These are phyloP conservation scores for Agonopterix subpropinquella DNA, from an alignment of 2,888 invertebrate genomes.

Conservation along the genomic window DNA sequence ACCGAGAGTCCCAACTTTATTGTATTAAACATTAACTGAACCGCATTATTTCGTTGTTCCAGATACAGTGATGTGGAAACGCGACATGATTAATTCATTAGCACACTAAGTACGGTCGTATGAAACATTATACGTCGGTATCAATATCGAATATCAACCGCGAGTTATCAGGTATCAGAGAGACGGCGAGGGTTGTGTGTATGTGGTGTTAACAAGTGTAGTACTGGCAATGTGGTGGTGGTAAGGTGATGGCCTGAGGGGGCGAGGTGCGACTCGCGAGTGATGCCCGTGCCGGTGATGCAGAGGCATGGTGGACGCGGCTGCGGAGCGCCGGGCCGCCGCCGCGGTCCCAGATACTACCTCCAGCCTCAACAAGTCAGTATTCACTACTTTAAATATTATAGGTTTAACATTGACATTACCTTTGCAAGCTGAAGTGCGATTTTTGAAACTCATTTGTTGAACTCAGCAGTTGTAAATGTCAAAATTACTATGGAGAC, in stretches of 20 bases:
- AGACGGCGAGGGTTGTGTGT: conserved; percentile 30
- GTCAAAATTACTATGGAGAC: no score
- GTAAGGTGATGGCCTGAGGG: conserved; percentile 28
- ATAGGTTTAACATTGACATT: conserved; percentile 1
- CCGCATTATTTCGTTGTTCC: conserved; percentile 16
- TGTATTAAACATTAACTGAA: no score
- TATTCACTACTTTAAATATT: conserved; percentile 9
- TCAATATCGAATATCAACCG: conserved; percentile 30
- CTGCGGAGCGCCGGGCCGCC: conserved; percentile 70
- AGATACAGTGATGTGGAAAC: conserved; percentile 10
- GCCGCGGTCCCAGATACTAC: conserved; percentile 44
- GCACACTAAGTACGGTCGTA: neutral
- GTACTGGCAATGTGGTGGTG: conserved; percentile 45
- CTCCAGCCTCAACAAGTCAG: conserved; percentile 67
- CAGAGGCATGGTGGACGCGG: conserved; percentile 74
- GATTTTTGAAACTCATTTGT: no score
- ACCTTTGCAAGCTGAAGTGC: conserved; percentile 29
- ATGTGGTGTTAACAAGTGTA: conserved; percentile 39
- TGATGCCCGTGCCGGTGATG: conserved; percentile 71
- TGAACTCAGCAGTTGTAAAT: no score
- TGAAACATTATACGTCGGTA: conserved; percentile 19
- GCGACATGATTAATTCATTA: neutral
- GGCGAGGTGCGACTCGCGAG: conserved; percentile 29
- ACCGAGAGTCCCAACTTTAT: no score
- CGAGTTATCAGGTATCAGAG: conserved; percentile 36